Percentiles rank a stretch among this genome's conserved stretches.
Evolutionary conservation across 2,888 invertebrate genomes (phyloP).

Genomic region (Alloscopus bannaensis): DNA sequence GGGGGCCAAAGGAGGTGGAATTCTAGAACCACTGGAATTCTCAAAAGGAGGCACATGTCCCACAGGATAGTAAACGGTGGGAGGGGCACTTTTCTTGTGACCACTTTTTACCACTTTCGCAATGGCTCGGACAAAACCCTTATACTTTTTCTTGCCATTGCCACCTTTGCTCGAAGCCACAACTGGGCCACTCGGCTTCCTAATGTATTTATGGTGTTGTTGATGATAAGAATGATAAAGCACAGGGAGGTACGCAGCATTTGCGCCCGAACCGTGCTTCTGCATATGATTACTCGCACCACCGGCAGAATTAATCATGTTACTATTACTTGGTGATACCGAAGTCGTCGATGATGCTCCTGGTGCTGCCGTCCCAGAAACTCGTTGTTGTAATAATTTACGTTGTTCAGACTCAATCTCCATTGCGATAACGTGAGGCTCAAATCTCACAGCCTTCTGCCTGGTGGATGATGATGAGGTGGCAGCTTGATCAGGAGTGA

Average conservation of each 20-base stretch:
- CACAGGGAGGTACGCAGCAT: constrained; percentile 60
- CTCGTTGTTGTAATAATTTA: constrained; percentile 48
- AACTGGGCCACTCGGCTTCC: constrained; percentile 38
- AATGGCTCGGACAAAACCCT: constrained; percentile 67
- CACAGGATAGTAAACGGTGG: constrained; percentile 56
- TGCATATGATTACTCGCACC: constrained; percentile 39
- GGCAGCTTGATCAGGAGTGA: constrained; percentile 35
- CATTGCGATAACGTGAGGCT: constrained; percentile 66
- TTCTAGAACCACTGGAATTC: constrained; percentile 11
- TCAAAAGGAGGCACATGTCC: constrained; percentile 5
- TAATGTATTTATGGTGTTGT: constrained; percentile 59
- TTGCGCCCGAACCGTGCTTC: constrained; percentile 30
- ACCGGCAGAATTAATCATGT: constrained; percentile 39
- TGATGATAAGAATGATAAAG: constrained; percentile 64
- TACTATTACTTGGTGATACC: constrained; percentile 35
- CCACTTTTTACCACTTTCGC: constrained; percentile 65
- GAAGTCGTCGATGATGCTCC: neutral
- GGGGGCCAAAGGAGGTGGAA: neutral
- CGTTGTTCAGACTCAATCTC: constrained; percentile 65
- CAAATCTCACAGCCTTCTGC: constrained; percentile 65
- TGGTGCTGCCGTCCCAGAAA: constrained; percentile 51
- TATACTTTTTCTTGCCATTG: constrained; percentile 57
- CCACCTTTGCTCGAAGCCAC: constrained; percentile 32
- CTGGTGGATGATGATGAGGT: constrained; percentile 24
- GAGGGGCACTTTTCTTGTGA: constrained; percentile 28